These are phyloP conservation scores for Brachymystax lenok DNA, from an alignment of 2,797 vertebrate genomes.

Conservation along the genomic window DNA sequence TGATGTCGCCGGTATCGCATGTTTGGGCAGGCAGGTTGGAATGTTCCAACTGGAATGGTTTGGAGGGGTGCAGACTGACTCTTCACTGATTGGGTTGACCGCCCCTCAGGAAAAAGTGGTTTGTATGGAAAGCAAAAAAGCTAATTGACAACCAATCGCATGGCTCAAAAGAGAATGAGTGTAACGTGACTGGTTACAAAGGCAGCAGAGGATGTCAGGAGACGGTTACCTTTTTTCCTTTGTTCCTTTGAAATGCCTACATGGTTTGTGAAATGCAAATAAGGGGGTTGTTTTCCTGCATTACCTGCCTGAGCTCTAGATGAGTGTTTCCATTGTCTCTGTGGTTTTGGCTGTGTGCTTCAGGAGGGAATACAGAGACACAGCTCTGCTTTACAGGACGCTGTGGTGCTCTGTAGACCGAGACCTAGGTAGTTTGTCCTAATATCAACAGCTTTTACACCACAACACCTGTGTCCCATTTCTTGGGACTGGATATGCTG, in stretches of 20 bases:
- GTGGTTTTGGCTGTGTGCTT: too few species aligned
- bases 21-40: conserved; percentile 5
- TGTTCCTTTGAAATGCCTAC: neutral
- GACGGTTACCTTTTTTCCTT: neutral
- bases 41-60: conserved; percentile 2
- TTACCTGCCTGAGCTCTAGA: neutral
- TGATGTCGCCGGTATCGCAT: neutral
- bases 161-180: neutral
- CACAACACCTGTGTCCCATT: neutral
- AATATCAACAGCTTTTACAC: neutral
- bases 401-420: neutral
- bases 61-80: neutral
- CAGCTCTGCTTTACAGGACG: neutral
- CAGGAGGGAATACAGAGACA: neutral
- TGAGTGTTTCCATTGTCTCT: neutral
- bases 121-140: neutral
- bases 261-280: neutral
- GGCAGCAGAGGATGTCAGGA: neutral
- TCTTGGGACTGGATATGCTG: conserved; percentile 10
- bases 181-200: neutral
- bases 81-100: neutral
- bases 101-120: neutral
- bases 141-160: neutral
- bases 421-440: neutral
- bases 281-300: neutral